phyloP scores from a whole-genome alignment of 1,140 invertebrate genomes.

The Philopotamus ludificatus region DNA sequence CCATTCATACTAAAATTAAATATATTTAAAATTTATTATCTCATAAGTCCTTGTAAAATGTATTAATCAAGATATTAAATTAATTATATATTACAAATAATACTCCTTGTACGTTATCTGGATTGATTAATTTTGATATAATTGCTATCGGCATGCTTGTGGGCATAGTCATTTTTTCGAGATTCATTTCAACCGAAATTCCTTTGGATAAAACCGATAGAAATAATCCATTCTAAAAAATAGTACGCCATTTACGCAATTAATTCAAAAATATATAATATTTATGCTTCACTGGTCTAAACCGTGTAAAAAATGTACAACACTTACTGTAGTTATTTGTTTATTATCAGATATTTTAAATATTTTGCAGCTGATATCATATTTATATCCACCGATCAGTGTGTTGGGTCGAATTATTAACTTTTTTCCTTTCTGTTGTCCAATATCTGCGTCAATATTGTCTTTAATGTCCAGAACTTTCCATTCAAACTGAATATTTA shows the following conservation, averaged over 20 bases:
- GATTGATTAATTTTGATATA: constrained; percentile 29
- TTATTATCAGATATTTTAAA: constrained; percentile 25
- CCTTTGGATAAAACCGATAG: constrained; percentile 27
- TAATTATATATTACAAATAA: constrained; percentile 19
- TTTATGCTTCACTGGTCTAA: neutral
- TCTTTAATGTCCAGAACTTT: constrained; percentile 20
- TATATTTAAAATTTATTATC: too few relatives aligned
- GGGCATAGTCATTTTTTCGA: constrained; percentile 21
- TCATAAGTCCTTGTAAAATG: too few relatives aligned
- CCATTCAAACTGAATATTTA: constrained; percentile 39
- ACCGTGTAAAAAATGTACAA: neutral
- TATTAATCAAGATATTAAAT: constrained; percentile 7
- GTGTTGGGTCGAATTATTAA: constrained; percentile 19
- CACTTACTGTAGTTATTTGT: constrained; percentile 27
- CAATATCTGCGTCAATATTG: constrained; percentile 4
- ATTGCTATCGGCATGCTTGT: constrained; percentile 20
- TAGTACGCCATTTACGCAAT: too few relatives aligned
- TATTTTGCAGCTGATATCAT: constrained; percentile 33
- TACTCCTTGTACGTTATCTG: constrained; percentile 34
- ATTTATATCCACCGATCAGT: constrained; percentile 26
- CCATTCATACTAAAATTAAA: neutral
- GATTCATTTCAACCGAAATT: constrained; percentile 33
- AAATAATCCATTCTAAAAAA: constrained; percentile 37
- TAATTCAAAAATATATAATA: neutral
- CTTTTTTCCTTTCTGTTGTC: constrained; percentile 27